Percentiles rank a stretch among this genome's conserved stretches.
Conservation (phyloP, 2,797 vertebrate species). For the Cyprinodon diabolis region DNA sequence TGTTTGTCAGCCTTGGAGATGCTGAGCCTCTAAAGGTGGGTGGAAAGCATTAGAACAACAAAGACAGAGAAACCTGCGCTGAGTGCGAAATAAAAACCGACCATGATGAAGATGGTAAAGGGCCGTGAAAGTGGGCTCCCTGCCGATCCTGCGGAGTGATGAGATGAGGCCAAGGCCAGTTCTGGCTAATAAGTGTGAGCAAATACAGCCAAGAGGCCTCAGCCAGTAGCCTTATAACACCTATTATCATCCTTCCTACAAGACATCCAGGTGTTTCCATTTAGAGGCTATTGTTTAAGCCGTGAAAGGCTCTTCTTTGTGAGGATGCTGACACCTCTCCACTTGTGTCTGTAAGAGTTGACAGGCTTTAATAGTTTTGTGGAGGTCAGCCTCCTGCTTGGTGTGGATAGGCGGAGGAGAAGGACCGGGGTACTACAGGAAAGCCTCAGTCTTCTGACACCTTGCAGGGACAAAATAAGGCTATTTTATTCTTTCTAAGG, state of each 20-base stretch:
- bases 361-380: slow-evolving; percentile 70
- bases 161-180: slow-evolving; percentile 56
- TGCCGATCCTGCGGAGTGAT: slow-evolving; percentile 47
- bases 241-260: slow-evolving; percentile 73
- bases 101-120: slow-evolving; percentile 70
- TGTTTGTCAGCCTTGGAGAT: slow-evolving; percentile 33
- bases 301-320: slow-evolving; percentile 54
- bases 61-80: slow-evolving; percentile 55
- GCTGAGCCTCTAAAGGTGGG: slow-evolving; percentile 7
- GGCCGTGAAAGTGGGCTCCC: slow-evolving; percentile 67
- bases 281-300: slow-evolving; percentile 70
- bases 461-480: slow-evolving; percentile 42
- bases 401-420: slow-evolving; percentile 48
- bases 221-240: slow-evolving; percentile 73
- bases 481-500: slow-evolving; percentile 61
- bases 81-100: slow-evolving; percentile 68
- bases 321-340: slow-evolving; percentile 69
- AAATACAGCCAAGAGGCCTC: slow-evolving; percentile 60
- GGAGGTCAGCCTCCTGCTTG: slow-evolving; percentile 61
- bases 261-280: slow-evolving; percentile 70
- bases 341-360: slow-evolving; percentile 63
- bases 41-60: slow-evolving; percentile 48
- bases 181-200: slow-evolving; percentile 81
- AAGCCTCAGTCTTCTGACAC: slow-evolving; percentile 56
- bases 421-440: slow-evolving; percentile 34